Evolutionary conservation across 2,113 vertebrate genomes (phyloP), one percentile per base, ranked within the genome.

Genomic region (Oceanites oceanicus): DNA sequence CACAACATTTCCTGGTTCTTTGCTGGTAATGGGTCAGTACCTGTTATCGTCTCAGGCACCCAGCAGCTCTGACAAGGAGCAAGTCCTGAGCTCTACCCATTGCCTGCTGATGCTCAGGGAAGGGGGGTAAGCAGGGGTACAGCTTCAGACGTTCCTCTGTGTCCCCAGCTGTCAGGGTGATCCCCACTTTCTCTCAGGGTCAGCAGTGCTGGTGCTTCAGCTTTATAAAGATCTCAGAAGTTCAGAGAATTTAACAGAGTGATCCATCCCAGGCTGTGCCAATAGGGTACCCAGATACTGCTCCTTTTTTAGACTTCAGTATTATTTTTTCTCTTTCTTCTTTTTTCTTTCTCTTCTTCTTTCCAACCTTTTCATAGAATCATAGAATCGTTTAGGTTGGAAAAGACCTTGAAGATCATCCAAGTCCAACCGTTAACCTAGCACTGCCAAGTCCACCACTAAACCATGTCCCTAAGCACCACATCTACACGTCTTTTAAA

Each of bases 281-380:
- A 13, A 13, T 3, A 80, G 32, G 10, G 19, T 34, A 14, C 8
- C 34, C 29, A 29, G 0, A 4, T 42, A 59, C 34, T 0, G 1
- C 68, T 61, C 4, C 2, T 30, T 73, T 79, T 94, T 61, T 45
- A 84, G 38, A 68, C 29, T 32, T 77, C 38, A 22, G 30, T 45
- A 71, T 36, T 2, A 49, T 8, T 83, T 88, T 74, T 72, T 30
- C 27, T 62, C 10, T 61, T 40, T 67, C 26, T 66, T 80, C 15
- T 42, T 44, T 58, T 30, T 12, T 55, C 36, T 86, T 66, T 82
- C 11, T 52, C 19, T 36, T 66, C 32, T 82, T 34, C 16, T 86
- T 82, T 47, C 34, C 47, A 59, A 5, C 9, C 10, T 71, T 49
- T 81, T 71, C 14, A 45, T 45, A 45, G 45, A 45, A 45, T 45